Conservation (phyloP, 1,140 invertebrate species). For the Teleopsis dalmanni region DNA sequence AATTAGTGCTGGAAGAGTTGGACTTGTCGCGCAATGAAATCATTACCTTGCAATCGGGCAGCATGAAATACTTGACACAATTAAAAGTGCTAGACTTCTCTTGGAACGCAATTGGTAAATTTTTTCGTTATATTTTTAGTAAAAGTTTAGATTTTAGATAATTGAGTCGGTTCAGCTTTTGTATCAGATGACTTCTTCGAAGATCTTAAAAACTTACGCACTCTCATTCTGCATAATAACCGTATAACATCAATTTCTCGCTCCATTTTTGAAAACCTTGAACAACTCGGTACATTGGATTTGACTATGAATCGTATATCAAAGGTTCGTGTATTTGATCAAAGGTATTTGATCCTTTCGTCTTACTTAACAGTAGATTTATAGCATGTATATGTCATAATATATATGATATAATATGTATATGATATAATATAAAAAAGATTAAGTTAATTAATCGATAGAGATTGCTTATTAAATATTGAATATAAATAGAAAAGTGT, state of each 20-base stretch:
- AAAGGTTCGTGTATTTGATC: conserved; percentile 30
- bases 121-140: not conserved
- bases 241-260: conserved; percentile 52
- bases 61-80: conserved; percentile 51
- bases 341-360: conserved; percentile 16
- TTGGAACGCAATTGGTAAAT: conserved; percentile 48
- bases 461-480: not conserved
- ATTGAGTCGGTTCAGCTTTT: conserved; percentile 14
- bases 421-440: no score
- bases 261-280: conserved; percentile 50
- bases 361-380: not conserved
- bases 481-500: no score
- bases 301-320: conserved; percentile 53
- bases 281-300: conserved; percentile 50
- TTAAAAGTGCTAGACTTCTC: conserved; percentile 54
- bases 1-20: conserved; percentile 48
- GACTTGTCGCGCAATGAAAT: conserved; percentile 58
- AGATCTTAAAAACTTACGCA: conserved; percentile 50
- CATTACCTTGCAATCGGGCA: conserved; percentile 47
- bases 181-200: conserved; percentile 50
- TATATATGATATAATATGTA: no score
- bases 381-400: no score
- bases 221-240: conserved; percentile 55
- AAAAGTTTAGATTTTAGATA: not conserved
- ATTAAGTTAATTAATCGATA: no score